phyloP scores from a whole-genome alignment of 2,888 invertebrate genomes.

The Toxonevra muliebris region DNA sequence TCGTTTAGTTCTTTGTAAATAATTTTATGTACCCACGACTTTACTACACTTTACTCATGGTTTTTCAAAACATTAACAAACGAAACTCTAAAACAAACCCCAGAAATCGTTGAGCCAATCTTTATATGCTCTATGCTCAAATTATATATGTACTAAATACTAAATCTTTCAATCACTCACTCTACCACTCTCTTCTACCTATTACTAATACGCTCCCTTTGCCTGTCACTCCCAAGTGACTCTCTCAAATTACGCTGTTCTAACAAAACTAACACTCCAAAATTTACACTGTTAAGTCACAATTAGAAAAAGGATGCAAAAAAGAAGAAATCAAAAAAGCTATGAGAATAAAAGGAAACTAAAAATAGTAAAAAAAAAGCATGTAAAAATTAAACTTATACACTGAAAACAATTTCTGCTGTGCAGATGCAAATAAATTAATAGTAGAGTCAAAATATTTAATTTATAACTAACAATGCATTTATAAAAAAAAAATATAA shows the following conservation, averaged over 20 bases:
- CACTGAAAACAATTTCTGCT: constrained; percentile 56
- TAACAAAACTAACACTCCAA: constrained; percentile 36
- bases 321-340: constrained; percentile 5
- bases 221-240: background rate
- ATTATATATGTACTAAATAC: constrained; percentile 16
- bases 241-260: constrained; percentile 22
- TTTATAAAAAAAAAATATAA: background rate
- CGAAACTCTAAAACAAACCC: too few species aligned
- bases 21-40: too few species aligned
- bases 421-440: constrained; percentile 61
- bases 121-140: constrained; percentile 11
- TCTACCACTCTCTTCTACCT: background rate
- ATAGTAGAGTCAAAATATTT: constrained; percentile 14
- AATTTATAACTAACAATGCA: background rate
- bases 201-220: background rate
- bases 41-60: too few species aligned
- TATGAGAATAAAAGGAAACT: background rate
- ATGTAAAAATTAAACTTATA: constrained; percentile 33
- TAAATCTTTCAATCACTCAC: constrained; percentile 19
- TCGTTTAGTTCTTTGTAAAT: too few species aligned
- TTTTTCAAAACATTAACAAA: too few species aligned
- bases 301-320: constrained; percentile 6
- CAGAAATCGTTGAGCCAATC: too few species aligned
- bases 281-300: constrained; percentile 28
- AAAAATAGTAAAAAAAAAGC: constrained; percentile 3